phyloP scores from a whole-genome alignment of 1,140 invertebrate species.

The Lutraria rhynchaena region DNA sequence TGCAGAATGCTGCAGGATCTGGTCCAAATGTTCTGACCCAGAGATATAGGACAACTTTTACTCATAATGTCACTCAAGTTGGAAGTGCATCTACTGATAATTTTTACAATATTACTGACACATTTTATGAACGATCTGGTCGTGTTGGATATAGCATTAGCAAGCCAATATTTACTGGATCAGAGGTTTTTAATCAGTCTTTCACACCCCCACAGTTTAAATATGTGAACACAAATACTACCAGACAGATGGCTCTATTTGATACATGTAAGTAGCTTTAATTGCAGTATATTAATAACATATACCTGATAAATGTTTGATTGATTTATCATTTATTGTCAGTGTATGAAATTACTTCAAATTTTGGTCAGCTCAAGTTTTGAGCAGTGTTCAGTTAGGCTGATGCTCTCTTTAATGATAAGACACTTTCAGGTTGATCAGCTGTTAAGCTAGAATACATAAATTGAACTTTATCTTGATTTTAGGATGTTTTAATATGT shows the following conservation, averaged over 20 bases:
- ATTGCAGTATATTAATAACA: no score
- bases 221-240: conserved; percentile 52
- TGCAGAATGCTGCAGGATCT: conserved; percentile 7
- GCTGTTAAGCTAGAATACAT: no score
- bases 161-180: conserved; percentile 63
- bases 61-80: conserved; percentile 32
- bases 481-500: no score
- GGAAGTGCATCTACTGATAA: conserved; percentile 53
- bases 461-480: no score
- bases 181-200: conserved; percentile 34
- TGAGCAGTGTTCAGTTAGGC: no score
- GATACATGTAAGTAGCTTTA: conserved; percentile 59
- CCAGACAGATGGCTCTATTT: conserved; percentile 63
- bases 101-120: conserved; percentile 47
- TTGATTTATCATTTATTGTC: no score
- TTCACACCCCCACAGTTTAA: conserved; percentile 28
- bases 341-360: no score
- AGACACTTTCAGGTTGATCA: no score
- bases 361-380: no score
- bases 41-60: conserved; percentile 31
- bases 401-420: no score
- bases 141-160: conserved; percentile 66
- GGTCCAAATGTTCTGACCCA: conserved; percentile 22
- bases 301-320: no score
- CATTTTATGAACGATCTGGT: conserved; percentile 58